phyloP scores from a whole-genome alignment of 2,113 vertebrate species.

The Archilochus colubris region DNA sequence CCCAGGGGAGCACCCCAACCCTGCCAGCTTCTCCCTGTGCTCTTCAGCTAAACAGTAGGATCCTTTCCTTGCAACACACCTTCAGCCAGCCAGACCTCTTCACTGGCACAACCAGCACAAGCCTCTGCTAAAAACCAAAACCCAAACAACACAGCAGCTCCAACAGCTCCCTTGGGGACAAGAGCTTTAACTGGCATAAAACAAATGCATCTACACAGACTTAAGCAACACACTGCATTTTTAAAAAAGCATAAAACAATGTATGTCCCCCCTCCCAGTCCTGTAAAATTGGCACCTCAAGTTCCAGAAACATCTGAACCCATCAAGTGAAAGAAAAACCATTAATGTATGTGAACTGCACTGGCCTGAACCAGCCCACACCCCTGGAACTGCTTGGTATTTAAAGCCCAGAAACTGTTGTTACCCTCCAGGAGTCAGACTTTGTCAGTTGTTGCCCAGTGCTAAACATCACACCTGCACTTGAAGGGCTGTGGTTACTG shows the following conservation, averaged over 20 bases:
- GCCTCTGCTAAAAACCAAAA: not conserved
- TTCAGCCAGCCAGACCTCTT: not conserved
- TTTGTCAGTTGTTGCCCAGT: not conserved
- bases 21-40: not conserved
- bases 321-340: not conserved
- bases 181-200: not conserved
- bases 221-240: constrained; percentile 17
- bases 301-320: not conserved
- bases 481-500: not conserved
- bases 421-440: not conserved
- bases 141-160: not conserved
- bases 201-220: constrained; percentile 29
- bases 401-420: not conserved
- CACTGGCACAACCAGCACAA: not conserved
- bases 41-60: not conserved
- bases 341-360: not conserved
- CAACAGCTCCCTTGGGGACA: constrained; percentile 10
- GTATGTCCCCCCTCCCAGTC: not conserved
- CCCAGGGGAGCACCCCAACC: not conserved
- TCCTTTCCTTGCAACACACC: not conserved
- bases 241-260: constrained; percentile 19
- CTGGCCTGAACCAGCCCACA: fast-evolving
- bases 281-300: constrained; percentile 15
- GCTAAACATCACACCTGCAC: not conserved
- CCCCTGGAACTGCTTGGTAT: not conserved